Base-by-base conservation (phyloP, 2,888 invertebrate genomes). In the Lagria hirta region DNA sequence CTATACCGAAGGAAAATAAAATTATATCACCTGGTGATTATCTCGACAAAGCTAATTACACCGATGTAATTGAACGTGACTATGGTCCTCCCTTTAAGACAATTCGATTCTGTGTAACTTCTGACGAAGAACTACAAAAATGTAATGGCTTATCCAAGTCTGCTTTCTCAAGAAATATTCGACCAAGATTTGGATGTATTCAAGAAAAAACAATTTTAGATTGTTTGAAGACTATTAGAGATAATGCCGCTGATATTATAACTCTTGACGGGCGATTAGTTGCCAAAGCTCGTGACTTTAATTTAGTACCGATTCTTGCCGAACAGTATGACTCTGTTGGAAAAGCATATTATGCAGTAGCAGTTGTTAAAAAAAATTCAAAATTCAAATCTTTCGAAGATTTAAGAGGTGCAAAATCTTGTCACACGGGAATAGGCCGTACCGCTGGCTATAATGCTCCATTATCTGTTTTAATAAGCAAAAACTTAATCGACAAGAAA, bases 151-250 rank as follows among this genome's bases (percentile, higher is more conserved):
- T 92, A 62, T 76, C 80, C 0, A 77, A 77, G 44, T 84, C 85
- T 16, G 84, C 89, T 0, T 86, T 82, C 67, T 85, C 88, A 2
- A 76, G 89, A 40, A 84, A 88, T 60, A 82, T 88, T 23, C 76
- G 89, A 3, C 94, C 94, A 0, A 80, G 82, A 52, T 76, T 93
- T 29, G 84, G 86, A 61, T 95, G 94, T 63, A 73, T 85, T 1
- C 74, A 77, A 49, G 81, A 85, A 24, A 73, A 78, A 21, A 77
- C 77, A 14, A 76, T 81, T 28, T 78, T 80, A 5, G 79, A 77
- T 17, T 90, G 89, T 64, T 71, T 88, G 60, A 75, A 78, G 49
- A 77, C 77, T 28, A 80, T 89, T 5, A 75, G 79, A 58, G 79
- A 82, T 52, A 82, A 83, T 49, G 80, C 80, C 1, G 84, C 86